Conservation (phyloP, 2,113 vertebrate genomes). For the Microcebus murinus region DNA sequence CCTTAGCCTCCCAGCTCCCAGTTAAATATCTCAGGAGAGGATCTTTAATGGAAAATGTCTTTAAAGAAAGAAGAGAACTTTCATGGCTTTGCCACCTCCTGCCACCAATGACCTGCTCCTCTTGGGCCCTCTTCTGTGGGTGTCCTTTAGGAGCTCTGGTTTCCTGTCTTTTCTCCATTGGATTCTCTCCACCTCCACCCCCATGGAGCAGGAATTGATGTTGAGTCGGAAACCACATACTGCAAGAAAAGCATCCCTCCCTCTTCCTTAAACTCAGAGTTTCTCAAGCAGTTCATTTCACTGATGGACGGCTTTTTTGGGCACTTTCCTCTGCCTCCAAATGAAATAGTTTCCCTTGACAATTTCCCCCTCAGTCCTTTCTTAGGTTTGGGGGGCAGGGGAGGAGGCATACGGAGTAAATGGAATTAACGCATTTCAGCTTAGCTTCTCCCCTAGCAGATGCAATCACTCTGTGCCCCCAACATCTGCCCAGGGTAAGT, state of each 20-base stretch:
- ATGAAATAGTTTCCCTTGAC: not conserved
- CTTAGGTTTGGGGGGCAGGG: too few species aligned
- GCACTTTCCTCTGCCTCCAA: not conserved
- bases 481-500: not conserved
- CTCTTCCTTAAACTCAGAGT: not conserved
- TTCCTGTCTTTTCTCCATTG: not conserved
- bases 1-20: not conserved
- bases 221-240: fast-evolving
- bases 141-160: fast-evolving
- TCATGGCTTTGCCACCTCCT: too few species aligned
- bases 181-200: not conserved
- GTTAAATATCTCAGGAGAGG: not conserved
- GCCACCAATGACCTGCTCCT: fast-evolving
- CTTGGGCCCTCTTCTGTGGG: too few species aligned
- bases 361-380: not conserved
- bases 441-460: not conserved
- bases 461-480: not conserved
- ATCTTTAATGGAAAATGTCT: not conserved
- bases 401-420: not conserved
- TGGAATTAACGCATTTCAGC: not conserved
- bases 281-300: not conserved
- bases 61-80: not conserved
- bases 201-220: fast-evolving
- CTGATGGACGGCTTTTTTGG: fast-evolving
- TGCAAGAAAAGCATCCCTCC: not conserved